Evolutionary conservation across 1,140 invertebrate genomes (phyloP), one percentile per base, ranked within the genome.

Genomic region (Atta texana): DNA sequence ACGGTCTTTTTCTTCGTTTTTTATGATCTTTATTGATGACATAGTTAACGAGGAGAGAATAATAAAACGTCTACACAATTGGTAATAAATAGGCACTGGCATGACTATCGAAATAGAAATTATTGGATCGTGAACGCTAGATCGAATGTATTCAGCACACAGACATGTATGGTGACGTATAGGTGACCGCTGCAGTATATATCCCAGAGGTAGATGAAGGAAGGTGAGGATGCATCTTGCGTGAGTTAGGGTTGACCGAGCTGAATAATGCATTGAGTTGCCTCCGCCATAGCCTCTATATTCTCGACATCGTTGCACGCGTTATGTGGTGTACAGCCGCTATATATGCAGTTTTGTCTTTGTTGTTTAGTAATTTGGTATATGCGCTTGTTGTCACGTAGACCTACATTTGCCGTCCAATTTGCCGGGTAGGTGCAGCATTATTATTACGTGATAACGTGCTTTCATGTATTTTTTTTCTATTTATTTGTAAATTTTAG

Each of bases 261-360:
- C 92, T 94, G 93, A 94, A 94, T 94, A 94, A 94, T 94, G 93
- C 87, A 91, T 92, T 92, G 90, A 84, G 85, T 89, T 91, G 89
- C 91, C 92, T 92, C 90, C 89, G 85, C 82, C 91, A 76, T 89
- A 80, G 90, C 91, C 91, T 89, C 90, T 90, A 91, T 93, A 92
- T 92, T 92, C 89, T 71, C 77, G 66, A 87, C 88, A 76, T 85
- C 86, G 81, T 84, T 81, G 87, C 89, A 68, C 88, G 78, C 85
- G 82, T 63, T 75, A 81, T 69, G 57, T 82, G 64, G 53, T 72
- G 72, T 88, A 85, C 81, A 85, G 87, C 86, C 72, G 39, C 71
- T 88, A 89, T 74, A 88, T 86, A 85, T 89, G 89, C 89, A 93
- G 92, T 92, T 90, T 93, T 92, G 92, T 93, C 93, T 93, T 90